A percentile compares a stretch with the other conserved stretches of the same genome.
Conservation (phyloP, 92 coral and sea anemone species). For the Bergia sp. region DNA sequence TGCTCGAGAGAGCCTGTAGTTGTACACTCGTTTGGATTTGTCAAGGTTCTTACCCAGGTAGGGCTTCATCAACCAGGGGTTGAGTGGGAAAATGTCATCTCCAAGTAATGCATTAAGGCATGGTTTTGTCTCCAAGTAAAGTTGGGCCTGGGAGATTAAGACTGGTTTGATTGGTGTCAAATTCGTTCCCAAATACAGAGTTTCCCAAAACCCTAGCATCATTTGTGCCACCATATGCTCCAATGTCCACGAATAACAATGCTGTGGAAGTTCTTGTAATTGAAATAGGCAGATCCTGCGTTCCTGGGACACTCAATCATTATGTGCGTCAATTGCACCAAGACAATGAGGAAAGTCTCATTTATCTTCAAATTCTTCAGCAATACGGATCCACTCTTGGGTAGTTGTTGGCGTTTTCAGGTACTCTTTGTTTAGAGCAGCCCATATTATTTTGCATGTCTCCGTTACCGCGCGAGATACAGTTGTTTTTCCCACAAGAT, state of each 20-base stretch:
- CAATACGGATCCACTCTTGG: background rate
- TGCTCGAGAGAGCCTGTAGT: slow-evolving; percentile 13
- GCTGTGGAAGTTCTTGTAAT: too few species aligned
- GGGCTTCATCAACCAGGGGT: slow-evolving; percentile 30
- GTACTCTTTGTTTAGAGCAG: slow-evolving; percentile 1
- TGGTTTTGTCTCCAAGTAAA: slow-evolving; percentile 23
- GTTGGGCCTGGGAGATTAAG: slow-evolving; percentile 41
- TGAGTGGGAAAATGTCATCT: slow-evolving; percentile 26
- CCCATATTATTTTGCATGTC: slow-evolving; percentile 25
- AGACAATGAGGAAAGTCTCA: slow-evolving; percentile 31
- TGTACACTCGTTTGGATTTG: slow-evolving; percentile 12
- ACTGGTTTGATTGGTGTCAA: slow-evolving; percentile 35
- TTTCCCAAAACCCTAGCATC: slow-evolving; percentile 19
- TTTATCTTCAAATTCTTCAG: slow-evolving; percentile 21
- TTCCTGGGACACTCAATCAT: too few species aligned
- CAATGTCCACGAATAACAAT: too few species aligned
- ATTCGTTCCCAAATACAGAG: slow-evolving; percentile 23
- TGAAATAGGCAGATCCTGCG: too few species aligned
- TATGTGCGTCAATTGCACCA: too few species aligned
- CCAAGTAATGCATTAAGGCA: slow-evolving; percentile 17
- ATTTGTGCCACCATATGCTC: background rate
- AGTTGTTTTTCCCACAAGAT: slow-evolving; percentile 28
- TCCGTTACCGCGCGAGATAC: background rate
- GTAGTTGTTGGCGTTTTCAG: slow-evolving; percentile 1
- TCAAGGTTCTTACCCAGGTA: slow-evolving; percentile 15